Evolutionary conservation across 2,797 vertebrate genomes (phyloP).

Genomic region (Adelosebastes latens): DNA sequence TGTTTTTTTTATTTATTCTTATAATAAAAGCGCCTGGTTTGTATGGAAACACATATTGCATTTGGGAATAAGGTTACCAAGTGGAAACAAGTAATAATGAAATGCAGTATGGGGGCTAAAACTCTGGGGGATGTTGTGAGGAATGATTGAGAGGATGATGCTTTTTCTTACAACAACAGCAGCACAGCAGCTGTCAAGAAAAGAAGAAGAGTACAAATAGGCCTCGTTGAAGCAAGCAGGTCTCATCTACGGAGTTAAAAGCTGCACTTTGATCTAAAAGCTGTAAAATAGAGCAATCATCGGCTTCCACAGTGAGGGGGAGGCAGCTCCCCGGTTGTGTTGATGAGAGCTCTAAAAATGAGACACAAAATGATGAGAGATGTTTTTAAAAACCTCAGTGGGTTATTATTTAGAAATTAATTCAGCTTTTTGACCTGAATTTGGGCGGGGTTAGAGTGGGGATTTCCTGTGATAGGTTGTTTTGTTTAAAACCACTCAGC

Average conservation of each 20-base stretch:
- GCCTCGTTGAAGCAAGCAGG: neutral
- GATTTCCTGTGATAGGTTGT: neutral
- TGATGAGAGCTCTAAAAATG: conserved; percentile 6
- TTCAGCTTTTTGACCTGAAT: neutral
- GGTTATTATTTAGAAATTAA: neutral
- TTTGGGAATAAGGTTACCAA: neutral
- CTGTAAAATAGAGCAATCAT: conserved; percentile 39
- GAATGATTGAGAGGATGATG: conserved; percentile 6
- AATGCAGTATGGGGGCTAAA: conserved; percentile 2
- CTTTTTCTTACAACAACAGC: conserved; percentile 21
- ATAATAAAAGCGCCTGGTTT: neutral
- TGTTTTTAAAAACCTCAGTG: conserved; percentile 5
- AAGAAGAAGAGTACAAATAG: conserved; percentile 7
- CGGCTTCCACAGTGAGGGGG: neutral
- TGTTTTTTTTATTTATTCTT: neutral
- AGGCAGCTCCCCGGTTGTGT: neutral
- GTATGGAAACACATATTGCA: neutral
- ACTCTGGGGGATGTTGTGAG: neutral
- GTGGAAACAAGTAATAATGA: conserved; percentile 12
- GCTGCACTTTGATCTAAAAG: conserved; percentile 44
- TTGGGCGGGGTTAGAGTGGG: neutral
- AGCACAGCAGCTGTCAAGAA: conserved; percentile 17
- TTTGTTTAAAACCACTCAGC: neutral
- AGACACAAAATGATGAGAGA: neutral
- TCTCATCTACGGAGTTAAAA: conserved; percentile 31